phyloP scores from a whole-genome alignment of 2,797 vertebrate genomes.

The Crocodylus rhombifer region DNA sequence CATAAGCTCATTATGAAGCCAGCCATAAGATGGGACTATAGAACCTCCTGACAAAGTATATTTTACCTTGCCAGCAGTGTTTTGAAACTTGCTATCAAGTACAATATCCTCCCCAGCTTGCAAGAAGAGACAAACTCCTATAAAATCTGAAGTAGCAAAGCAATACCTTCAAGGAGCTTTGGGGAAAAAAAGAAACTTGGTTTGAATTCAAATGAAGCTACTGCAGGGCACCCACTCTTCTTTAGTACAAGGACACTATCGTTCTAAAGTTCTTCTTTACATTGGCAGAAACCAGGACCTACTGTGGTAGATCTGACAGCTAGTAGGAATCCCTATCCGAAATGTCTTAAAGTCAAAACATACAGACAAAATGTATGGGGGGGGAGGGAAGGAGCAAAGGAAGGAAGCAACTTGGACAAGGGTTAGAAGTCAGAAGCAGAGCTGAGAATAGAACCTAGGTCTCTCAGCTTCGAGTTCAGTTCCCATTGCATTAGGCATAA shows the following conservation, averaged over 20 bases:
- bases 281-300: too few relatives aligned
- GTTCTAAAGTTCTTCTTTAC: too few relatives aligned
- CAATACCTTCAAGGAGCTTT: not conserved
- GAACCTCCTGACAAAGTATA: not conserved
- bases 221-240: too few relatives aligned
- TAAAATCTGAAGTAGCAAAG: not conserved
- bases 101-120: not conserved
- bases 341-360: too few relatives aligned
- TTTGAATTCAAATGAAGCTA: too few relatives aligned
- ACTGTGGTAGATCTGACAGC: too few relatives aligned
- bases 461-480: not conserved
- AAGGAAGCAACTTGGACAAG: not conserved
- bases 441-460: constrained; percentile 21
- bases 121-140: not conserved
- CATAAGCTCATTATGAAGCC: too few relatives aligned
- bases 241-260: too few relatives aligned
- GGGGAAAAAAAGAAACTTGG: too few relatives aligned
- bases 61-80: not conserved
- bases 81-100: not conserved
- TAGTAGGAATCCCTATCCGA: too few relatives aligned
- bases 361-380: not conserved
- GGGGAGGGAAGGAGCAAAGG: not conserved
- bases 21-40: too few relatives aligned
- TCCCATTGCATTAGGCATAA: constrained; percentile 6
- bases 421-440: constrained; percentile 1